These are phyloP conservation scores for Aphelocoma coerulescens DNA, from an alignment of 2,113 vertebrate genomes.

Conservation along the genomic window DNA sequence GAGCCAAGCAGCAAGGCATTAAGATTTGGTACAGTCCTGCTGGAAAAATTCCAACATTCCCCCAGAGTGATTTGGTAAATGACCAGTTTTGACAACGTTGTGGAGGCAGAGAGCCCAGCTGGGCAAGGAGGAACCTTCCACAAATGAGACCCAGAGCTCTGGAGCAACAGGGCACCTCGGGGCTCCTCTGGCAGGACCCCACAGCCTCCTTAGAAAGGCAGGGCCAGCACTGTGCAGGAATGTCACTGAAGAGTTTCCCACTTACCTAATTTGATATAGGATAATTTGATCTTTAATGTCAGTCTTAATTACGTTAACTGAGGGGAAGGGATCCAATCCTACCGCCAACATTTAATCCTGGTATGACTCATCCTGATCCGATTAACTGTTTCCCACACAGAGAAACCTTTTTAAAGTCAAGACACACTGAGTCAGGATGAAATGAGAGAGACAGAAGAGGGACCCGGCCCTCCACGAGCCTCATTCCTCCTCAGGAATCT, in stretches of 20 bases:
- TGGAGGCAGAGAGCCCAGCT: background rate
- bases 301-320: background rate
- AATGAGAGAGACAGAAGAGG: background rate
- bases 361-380: background rate
- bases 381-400: conserved; percentile 39
- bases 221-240: background rate
- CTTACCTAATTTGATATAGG: background rate
- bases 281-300: conserved; percentile 20
- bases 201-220: background rate
- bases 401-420: background rate
- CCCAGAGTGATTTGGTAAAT: background rate
- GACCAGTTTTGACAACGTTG: fast-evolving
- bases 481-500: background rate
- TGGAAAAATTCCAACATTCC: background rate
- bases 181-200: background rate
- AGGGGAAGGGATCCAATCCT: background rate
- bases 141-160: fast-evolving
- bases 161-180: background rate
- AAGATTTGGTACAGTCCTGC: background rate
- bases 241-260: background rate
- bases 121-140: background rate
- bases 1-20: background rate
- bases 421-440: background rate
- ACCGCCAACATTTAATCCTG: background rate
- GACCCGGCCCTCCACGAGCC: background rate